Evolutionary conservation across 2,797 vertebrate genomes (phyloP), one percentile per base, ranked within the genome.

Genomic region (Harpagifer antarcticus): DNA sequence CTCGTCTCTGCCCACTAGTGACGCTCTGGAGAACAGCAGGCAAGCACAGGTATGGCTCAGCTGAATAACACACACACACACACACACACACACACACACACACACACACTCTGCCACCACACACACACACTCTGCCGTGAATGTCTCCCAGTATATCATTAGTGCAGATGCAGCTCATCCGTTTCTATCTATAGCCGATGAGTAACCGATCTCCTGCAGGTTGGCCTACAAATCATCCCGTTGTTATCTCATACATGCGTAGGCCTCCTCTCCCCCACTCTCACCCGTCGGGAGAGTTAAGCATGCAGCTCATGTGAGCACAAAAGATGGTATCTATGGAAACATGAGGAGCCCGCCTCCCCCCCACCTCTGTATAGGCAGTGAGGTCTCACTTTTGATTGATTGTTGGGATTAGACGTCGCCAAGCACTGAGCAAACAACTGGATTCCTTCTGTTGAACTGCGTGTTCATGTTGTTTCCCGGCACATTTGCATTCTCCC

Each of bases 1-100:
- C 82, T 97, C 97, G n/a, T 92, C 97, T 74, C 93, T 99, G 89
- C 98, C 98, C 82, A 97, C 96, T 63, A 99, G 98, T 74, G 98
- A 99, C 55, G 95, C 95, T 75, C 97, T 93, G 10, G 97, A 98
- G 90, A 96, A 95, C 67, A 76, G 88, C 86, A 94, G 94, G 69
- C 89, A 96, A 63, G 78, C 96, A 0, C 98, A 99, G 96, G 98
- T 99, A 93, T 58, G 43, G 9, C 3, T 68, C 59, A 6, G 13
- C 53, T 33, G 55, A 14, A 56, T 2, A 3, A 16, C 45, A 11
- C 8, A 23, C 20, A 17, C 12, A 15, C 62, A 16, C 20, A 71
- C 14, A 42, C 2, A 33, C 61, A 54, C 52, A 54, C 52, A 54
- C 52, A 31, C 52, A 16, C 31, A 16, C 20, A 71, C 14, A 42